Percentiles rank a stretch among this genome's conserved stretches.
Evolutionary conservation across 2,113 vertebrate species (phyloP).

Genomic region (Cercopithecus mona): DNA sequence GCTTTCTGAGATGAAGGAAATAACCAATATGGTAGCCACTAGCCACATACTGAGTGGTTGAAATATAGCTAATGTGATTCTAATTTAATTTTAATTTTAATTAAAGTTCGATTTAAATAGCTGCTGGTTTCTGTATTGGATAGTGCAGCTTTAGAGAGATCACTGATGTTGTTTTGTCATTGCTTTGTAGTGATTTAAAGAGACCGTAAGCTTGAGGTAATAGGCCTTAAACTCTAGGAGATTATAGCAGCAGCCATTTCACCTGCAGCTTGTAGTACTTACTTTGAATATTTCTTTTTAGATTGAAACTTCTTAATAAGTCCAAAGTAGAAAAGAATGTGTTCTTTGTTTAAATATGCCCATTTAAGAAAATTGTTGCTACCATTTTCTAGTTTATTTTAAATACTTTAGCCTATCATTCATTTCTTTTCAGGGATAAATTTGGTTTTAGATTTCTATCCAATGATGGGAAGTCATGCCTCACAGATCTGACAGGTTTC

Average conservation of each 20-base stretch:
- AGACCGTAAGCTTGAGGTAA: neutral
- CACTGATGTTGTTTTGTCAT: neutral
- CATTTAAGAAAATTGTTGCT: constrained; percentile 77
- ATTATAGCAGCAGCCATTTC: neutral
- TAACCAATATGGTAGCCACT: neutral
- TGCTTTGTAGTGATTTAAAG: constrained; percentile 42
- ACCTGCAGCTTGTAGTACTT: neutral
- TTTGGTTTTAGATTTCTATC: constrained; percentile 75
- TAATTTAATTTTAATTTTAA: constrained; percentile 23
- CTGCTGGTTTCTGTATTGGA: neutral
- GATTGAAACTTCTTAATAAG: constrained; percentile 52
- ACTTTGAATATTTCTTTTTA: constrained; percentile 33
- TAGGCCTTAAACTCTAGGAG: neutral
- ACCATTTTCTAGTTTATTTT: constrained; percentile 61
- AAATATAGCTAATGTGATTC: neutral
- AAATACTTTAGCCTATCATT: constrained; percentile 73
- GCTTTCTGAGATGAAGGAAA: constrained; percentile 18
- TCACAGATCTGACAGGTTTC: constrained; percentile 58
- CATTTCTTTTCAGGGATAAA: constrained; percentile 76
- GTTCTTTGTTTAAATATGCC: constrained; percentile 66
- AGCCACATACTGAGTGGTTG: neutral
- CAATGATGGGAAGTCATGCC: constrained; percentile 66
- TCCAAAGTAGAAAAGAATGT: constrained; percentile 46
- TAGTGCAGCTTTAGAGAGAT: neutral
- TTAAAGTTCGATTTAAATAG: constrained; percentile 37